Percentiles rank a stretch among this genome's conserved stretches.
phyloP scores from a whole-genome alignment of 2,113 vertebrate genomes.

The Platysternon megacephalum region DNA sequence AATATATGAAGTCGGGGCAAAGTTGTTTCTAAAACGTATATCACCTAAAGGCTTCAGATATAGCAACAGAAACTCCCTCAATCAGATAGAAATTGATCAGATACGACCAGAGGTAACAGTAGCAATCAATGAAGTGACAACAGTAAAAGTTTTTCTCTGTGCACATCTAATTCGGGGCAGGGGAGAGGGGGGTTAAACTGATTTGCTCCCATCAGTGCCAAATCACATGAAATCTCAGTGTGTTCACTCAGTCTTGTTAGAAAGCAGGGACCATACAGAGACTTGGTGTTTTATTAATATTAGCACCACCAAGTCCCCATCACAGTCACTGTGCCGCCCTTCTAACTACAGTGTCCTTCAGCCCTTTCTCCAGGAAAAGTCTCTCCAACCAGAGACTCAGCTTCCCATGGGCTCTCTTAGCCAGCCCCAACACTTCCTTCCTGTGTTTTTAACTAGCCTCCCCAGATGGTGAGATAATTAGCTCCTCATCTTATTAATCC shows the following conservation, averaged over 20 bases:
- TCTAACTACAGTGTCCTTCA: not conserved
- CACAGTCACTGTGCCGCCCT: not conserved
- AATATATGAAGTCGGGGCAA: not conserved
- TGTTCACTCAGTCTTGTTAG: conserved; percentile 6
- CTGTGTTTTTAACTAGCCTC: not conserved
- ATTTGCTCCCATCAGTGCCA: not conserved
- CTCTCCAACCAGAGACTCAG: not conserved
- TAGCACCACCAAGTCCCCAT: not conserved
- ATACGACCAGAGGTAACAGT: not conserved
- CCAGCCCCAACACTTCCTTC: not conserved
- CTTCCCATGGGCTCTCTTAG: not conserved
- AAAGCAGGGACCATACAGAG: conserved; percentile 20
- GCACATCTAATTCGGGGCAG: not conserved
- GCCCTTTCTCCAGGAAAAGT: not conserved
- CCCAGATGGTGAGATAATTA: not conserved
- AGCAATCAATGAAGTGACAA: not conserved
- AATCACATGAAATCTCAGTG: not conserved
- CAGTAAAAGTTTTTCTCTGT: not conserved
- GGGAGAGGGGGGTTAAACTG: not conserved
- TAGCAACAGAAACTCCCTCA: not conserved
- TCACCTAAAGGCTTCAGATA: not conserved
- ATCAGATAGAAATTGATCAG: not conserved
- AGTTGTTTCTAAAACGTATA: not conserved
- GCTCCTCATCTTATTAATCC: too few species aligned
- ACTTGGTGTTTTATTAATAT: not conserved